Base-by-base conservation (phyloP, 2,888 invertebrate species). In the Deladenus siricidicola region DNA sequence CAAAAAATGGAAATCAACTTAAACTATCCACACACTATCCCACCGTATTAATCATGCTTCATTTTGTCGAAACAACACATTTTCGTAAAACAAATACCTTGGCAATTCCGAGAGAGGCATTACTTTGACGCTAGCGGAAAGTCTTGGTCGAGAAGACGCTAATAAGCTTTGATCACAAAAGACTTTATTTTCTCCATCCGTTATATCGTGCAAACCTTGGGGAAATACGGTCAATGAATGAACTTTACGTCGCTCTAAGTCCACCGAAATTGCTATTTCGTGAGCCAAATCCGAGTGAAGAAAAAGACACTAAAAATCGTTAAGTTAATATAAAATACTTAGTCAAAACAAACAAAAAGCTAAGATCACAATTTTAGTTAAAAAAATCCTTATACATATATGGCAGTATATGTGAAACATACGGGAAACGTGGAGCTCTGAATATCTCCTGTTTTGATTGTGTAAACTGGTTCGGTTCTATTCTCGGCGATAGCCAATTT, bases 141-240 rank as follows among this genome's bases (percentile, higher is more conserved):
- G 6, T 50, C 26, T 50, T 26, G 26, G 23, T 6, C 50, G 26
- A 1, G 6, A 19, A 10, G 30, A 24, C 47, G 58, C 45, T 34
- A 34, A 14, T 34, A 34, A 14, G 39, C 24, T 21, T 23, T 17
- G 68, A 24, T 17, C 39, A 24, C 29, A 24, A 21, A 21, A 24
- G 2, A 53, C 17, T 4, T 34, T 64, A 14, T 56, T 52, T 21
- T 29, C n/a, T n/a, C 42, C 30, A 6, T 6, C 34, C 28, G 30
- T 28, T 42, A 54, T 44, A 50, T 67, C 61, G 56, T 70, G 60
- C 19, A 68, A 6, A 24, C 63, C 60, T 19, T 68, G 69, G 8
- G 76, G 74, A 58, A 71, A 76, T 6, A 76, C 64, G n/a, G 76
- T 70, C 24, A 76, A 51, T 6, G 75, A 71, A 26, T 66, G 60